phyloP scores from a whole-genome alignment of 2,797 vertebrate species.

The Enteromius radiatus region DNA sequence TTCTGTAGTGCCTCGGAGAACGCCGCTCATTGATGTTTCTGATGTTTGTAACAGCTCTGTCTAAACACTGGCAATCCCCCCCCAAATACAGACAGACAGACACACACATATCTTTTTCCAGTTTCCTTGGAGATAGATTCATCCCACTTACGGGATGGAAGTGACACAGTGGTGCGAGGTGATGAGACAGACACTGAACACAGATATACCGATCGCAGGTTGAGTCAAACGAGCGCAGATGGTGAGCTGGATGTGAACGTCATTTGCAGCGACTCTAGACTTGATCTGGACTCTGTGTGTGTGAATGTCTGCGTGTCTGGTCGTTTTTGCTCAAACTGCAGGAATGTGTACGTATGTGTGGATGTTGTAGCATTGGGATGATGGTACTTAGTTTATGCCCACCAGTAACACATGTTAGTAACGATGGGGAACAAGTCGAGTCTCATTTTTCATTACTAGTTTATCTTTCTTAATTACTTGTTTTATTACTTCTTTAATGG shows the following conservation, averaged over 20 bases:
- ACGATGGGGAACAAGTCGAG: not conserved
- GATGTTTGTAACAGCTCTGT: slow-evolving; percentile 47
- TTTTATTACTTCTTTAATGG: not conserved
- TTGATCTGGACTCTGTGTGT: slow-evolving; percentile 22
- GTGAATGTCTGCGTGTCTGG: slow-evolving; percentile 14
- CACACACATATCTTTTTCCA: slow-evolving; percentile 12
- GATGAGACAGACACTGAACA: slow-evolving; percentile 37
- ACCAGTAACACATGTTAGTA: not conserved
- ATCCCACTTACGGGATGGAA: slow-evolving; percentile 20
- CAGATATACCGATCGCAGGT: slow-evolving; percentile 19
- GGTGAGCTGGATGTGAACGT: slow-evolving; percentile 18
- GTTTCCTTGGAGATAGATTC: slow-evolving; percentile 43
- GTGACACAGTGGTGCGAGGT: slow-evolving; percentile 22
- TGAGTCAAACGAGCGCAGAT: slow-evolving; percentile 25
- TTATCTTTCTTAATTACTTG: slow-evolving; percentile 6
- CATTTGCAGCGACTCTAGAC: not conserved
- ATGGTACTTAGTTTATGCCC: not conserved
- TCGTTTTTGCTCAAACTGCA: slow-evolving; percentile 17
- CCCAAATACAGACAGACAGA: slow-evolving; percentile 40
- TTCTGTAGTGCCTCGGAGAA: slow-evolving; percentile 51
- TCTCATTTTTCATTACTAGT: not conserved
- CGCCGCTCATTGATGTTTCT: slow-evolving; percentile 48
- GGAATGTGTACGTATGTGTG: not conserved
- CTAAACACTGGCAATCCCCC: slow-evolving; percentile 44
- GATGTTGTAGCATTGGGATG: not conserved